phyloP scores from a whole-genome alignment of 2,113 vertebrate genomes.

The Tachysurus fulvidraco region DNA sequence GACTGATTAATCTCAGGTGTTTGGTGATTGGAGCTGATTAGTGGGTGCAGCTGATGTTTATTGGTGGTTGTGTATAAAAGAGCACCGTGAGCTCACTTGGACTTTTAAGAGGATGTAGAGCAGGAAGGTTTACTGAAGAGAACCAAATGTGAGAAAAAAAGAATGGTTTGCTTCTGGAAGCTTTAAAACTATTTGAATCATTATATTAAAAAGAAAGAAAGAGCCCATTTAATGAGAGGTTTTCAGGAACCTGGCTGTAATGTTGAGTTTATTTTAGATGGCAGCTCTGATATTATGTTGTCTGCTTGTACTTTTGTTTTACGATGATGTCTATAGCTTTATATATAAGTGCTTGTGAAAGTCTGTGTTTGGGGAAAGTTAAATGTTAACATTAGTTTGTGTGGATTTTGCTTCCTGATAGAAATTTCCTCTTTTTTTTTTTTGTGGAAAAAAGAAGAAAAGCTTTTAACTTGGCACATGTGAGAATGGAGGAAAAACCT shows the following conservation, averaged over 20 bases:
- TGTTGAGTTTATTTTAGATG: not conserved
- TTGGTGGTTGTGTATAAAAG: not conserved
- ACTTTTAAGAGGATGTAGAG: not conserved
- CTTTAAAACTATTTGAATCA: not conserved
- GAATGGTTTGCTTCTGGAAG: not conserved
- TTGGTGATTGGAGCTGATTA: not conserved
- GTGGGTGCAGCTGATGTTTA: not conserved
- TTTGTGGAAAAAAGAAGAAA: not conserved
- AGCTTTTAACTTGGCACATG: not conserved
- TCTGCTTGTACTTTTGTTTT: not conserved
- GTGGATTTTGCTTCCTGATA: not conserved
- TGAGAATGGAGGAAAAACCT: not conserved
- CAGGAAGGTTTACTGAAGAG: not conserved
- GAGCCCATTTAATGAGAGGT: not conserved
- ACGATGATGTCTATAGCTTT: not conserved
- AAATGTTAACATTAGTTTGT: not conserved
- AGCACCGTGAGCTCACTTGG: not conserved
- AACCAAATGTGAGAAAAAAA: not conserved
- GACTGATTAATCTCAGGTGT: not conserved
- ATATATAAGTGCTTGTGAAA: not conserved
- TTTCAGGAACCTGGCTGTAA: not conserved
- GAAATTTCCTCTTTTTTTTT: not conserved
- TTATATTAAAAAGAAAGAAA: not conserved
- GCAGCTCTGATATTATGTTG: not conserved
- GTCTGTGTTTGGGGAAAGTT: not conserved